Base-by-base conservation (phyloP, 2,888 invertebrate genomes). In the Spicauda simplicius region DNA sequence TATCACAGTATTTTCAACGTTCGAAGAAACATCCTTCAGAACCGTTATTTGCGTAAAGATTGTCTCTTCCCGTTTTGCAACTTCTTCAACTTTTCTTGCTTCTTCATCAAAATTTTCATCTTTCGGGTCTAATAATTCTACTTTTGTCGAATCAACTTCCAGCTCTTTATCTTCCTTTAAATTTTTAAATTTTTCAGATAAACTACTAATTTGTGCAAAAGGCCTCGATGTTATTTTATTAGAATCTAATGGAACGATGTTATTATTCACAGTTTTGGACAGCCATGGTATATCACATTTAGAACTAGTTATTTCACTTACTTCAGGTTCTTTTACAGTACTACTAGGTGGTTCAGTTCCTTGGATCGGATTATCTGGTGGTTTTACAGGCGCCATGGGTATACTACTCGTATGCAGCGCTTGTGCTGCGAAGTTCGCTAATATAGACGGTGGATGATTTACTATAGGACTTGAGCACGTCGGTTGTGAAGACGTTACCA, bases 281-380 rank as follows among this genome's bases (percentile, higher is more conserved):
- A 93, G 83, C 92, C 92, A 93, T 59, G 92, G 92, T 76, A 91
- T 84, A 86, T 91, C 91, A 87, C 88, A 91, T 79, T 88, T 91
- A 72, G 82, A 78, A 74, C 78, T 83, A 69, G 76, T 76, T 69
- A 82, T 62, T 71, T 89, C 89, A 70, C 74, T 79, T 54, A 80
- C 70, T 70, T 91, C 91, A 45, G 84, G 77, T 80, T 91, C 92
- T 72, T 86, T 90, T 7, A 91, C 90, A 69, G 91, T 93, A 74
- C 91, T 91, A 74, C 91, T 91, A 8, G 91, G 92, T 68, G 92
- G 92, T 19, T 93, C 92, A 1, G 91, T 91, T 11, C 91, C 92
- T 74, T 92, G 92, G 56, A 92, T 90, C 0, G 91, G 92, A 73
- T 91, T 92, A 69, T 93, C 93, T 2, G 92, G 90, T 14, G 91